Evolutionary conservation across 2,888 invertebrate genomes (phyloP).

Genomic region (Leucophora obtusa): DNA sequence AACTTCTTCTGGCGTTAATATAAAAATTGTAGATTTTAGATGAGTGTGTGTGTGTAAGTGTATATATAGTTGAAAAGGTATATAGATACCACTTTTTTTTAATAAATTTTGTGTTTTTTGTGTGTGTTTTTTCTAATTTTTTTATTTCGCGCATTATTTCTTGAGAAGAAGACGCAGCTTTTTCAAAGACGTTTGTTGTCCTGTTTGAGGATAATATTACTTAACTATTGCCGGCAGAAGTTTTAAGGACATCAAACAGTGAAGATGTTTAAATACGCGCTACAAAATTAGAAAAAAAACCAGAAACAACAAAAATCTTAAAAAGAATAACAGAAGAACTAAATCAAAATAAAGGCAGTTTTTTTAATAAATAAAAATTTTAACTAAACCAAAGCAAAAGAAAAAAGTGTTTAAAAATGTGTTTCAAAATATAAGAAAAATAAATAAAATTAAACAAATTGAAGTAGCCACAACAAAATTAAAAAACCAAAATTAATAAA

Average conservation of each 20-base stretch:
- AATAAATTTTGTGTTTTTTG: conserved; percentile 28
- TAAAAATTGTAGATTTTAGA: conserved; percentile 10
- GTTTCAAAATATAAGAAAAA: background rate
- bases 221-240: conserved; percentile 72
- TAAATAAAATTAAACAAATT: background rate
- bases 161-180: conserved; percentile 66
- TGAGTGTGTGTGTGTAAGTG: conserved; percentile 5
- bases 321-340: background rate
- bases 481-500: background rate
- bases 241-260: conserved; percentile 76
- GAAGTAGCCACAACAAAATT: background rate
- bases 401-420: background rate
- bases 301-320: conserved; percentile 13
- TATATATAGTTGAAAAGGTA: background rate
- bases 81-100: conserved; percentile 25
- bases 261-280: conserved; percentile 71
- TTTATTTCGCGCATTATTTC: conserved; percentile 70
- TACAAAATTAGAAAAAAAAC: conserved; percentile 18
- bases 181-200: conserved; percentile 68
- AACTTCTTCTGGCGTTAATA: conserved; percentile 45
- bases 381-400: background rate
- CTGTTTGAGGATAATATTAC: conserved; percentile 73
- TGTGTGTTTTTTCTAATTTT: conserved; percentile 47
- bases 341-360: background rate
- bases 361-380: background rate